Evolutionary conservation across 2,797 vertebrate genomes (phyloP), one percentile per base, ranked within the genome.

Genomic region (Aphelocoma californica): DNA sequence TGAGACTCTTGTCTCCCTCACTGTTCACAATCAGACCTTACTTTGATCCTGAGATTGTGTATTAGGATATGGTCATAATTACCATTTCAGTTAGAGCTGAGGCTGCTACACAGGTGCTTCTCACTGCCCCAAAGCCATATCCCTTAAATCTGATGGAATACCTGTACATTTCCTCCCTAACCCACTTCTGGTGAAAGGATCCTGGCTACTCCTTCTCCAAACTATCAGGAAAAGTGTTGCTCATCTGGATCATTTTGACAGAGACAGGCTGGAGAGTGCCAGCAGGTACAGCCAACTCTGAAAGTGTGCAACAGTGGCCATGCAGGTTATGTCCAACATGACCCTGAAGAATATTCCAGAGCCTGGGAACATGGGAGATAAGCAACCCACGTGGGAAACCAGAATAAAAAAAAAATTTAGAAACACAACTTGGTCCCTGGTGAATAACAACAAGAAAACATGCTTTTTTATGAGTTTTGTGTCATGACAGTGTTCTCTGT

Each of bases 231-330:
- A 54, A 86, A 57, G 42, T 13, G 21, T 73, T 14, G 31, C 42
- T 80, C 34, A 47, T 23, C 69, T 62, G 56, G 31, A 38, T 73
- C 1, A 1, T 73, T 92, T 45, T 79, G 79, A 40, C 50, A 90
- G 80, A 56, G 45, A 21, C 7, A 38, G 32, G 42, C 31, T 80
- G 95, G 70, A 65, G 25, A n/a, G 19, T 36, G 38, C 31, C 78
- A 67, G 47, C 51, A 38, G 2, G 5, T 75, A 38, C 31, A 77
- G 86, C 20, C n/a, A 58, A 3, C 57, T 60, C 45, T 71, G 51
- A 56, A 64, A 51, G 40, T 12, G 18, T 86, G 34, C 61, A 64
- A 9, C 0, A 0, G 19, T 48, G 40, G n/a, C 53, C 42, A 6
- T 25, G 14, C 28, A 86, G 40, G 7, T 64, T 44, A 32, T 44